Base-by-base conservation (phyloP, 2,113 vertebrate species). In the Tiliqua scincoides region DNA sequence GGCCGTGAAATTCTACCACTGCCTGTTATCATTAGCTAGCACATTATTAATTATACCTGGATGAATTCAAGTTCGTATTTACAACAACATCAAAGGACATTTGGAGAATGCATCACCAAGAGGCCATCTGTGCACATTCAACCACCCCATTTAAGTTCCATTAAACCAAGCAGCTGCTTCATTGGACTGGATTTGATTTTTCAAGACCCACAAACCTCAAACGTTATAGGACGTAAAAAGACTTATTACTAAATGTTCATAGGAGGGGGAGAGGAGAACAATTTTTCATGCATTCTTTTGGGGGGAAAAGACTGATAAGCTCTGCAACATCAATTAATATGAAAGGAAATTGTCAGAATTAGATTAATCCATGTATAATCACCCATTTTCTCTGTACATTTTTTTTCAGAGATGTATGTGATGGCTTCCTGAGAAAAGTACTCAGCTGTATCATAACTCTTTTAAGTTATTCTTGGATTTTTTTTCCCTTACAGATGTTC, bases 11-110 rank as follows among this genome's bases (percentile, higher is more conserved):
- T 90, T 78, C 74, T 62, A 17, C 37, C 75, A 77, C 40, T 63
- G 78, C 3, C 20, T 91, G 23, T 80, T 92, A 75, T 82, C 43
- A 77, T 12, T 62, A 88, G 14, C 82, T 79, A 85, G 71, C 89
- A 82, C 91, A 88, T 93, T 92, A 95, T 87, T 93, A 92, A 94
- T 89, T 78, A 89, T 83, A 80, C 73, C 68, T 17, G 3, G 85
- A 87, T 89, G 85, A 90, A 91, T 93, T 95, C 84, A 91, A 89
- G 95, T 92, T 92, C 75, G 20, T 92, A 87, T 90, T 96, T 94
- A 94, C 89, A 93, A 91, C 70, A 95, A 94, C 84, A 93, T 85
- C 82, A 92, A 93, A 90, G 78, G 73, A 77, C 88, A 87, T 89
- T 94, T 78, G 91, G 75, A 79, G 87, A 95, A 86, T 86, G 43